Base-by-base conservation (phyloP, 2,888 invertebrate genomes). In the Folsomia manolachei region DNA sequence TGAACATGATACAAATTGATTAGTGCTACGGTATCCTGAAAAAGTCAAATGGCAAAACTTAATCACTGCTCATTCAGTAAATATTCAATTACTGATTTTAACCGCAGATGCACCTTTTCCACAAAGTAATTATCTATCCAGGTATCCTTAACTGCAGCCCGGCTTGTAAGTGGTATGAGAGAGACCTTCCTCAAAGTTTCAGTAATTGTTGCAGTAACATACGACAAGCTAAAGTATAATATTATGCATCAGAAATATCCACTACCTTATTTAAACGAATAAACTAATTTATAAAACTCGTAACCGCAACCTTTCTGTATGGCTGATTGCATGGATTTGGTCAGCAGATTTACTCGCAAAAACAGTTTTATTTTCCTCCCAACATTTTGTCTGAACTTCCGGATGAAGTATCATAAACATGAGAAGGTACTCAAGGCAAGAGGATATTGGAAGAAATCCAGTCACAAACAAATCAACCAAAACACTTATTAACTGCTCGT, bases 381-480 rank as follows among this genome's bases (percentile, higher is more conserved):
- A 74, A 27, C 75, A 74, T 63, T 77, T 78, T 19, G 24, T 64
- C 52, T 79, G 79, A 21, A 79, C 74, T 23, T 77, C 72, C 2
- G 78, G 79, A 61, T 78, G 62, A 11, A 75, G 69, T 24, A 79
- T 71, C 78, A 79, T 76, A 63, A 73, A 79, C 71, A 78, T 73
- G 18, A 78, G 39, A 11, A 75, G 70, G 60, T 71, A 79, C 52
- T 74, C 75, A 9, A 79, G 39, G 24, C 74, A 74, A 1, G 76
- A 74, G 1, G 75, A 70, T 1, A 72, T 72, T 11, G 79, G 74
- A 1, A 74, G 65, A 26, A 75, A 77, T n/a, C 79, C 79, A 11
- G 79, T 78, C 1, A 78, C 63, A 63, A 79, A 78, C n/a, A 79
- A 62, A 64, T 79, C 79, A 39, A 77, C 51, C 11, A 76, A 52